phyloP scores from a whole-genome alignment of 2,888 invertebrate species.

The Argyresthia goedartella region DNA sequence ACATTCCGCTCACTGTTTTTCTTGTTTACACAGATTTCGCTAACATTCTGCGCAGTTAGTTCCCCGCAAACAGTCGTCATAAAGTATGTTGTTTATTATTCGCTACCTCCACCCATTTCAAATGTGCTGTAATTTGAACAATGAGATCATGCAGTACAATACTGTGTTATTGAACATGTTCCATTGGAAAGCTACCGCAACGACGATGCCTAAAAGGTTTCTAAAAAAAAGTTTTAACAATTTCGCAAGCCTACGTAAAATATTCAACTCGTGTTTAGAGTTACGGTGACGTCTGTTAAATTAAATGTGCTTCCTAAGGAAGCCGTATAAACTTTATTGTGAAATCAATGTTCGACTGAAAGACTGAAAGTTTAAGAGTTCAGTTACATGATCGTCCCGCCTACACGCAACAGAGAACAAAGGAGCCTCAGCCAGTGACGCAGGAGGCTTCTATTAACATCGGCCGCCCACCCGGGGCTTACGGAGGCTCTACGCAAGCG shows the following conservation, averaged over 20 bases:
- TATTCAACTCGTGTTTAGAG: no score
- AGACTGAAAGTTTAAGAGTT: neutral
- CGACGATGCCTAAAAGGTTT: no score
- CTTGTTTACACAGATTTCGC: conserved; percentile 53
- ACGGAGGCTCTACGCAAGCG: neutral
- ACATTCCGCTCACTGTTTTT: conserved; percentile 42
- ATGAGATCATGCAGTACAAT: no score
- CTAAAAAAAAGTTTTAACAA: no score
- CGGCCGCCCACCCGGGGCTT: conserved; percentile 23
- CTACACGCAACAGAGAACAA: conserved; percentile 13
- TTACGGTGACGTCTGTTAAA: no score
- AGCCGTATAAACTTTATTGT: neutral
- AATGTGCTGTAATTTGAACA: no score
- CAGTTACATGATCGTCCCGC: neutral
- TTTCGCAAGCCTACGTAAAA: no score
- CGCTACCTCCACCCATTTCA: no score
- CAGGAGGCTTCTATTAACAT: conserved; percentile 14
- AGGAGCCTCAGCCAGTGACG: no score
- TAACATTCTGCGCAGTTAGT: conserved; percentile 51
- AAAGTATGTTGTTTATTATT: neutral
- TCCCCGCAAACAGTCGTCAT: conserved; percentile 8
- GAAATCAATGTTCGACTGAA: neutral
- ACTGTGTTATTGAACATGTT: no score
- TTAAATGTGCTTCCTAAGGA: neutral
- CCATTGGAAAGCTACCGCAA: no score